Percentiles rank a stretch among this genome's conserved stretches.
phyloP scores from a whole-genome alignment of 2,888 invertebrate genomes.

The Gryllus longicercus region DNA sequence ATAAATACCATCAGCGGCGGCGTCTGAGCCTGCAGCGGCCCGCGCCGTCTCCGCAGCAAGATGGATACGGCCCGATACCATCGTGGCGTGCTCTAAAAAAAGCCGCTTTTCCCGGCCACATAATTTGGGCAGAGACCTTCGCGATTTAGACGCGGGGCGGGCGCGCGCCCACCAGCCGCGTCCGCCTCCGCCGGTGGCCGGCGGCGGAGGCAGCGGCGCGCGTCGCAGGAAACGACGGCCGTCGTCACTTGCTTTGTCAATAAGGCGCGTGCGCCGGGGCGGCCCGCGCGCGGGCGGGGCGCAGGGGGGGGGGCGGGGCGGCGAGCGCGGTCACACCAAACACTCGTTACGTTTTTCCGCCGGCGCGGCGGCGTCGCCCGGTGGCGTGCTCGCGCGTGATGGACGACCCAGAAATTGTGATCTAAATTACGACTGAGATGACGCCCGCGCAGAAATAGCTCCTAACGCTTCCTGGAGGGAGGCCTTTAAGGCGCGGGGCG shows the following conservation, averaged over 20 bases:
- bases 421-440: neutral
- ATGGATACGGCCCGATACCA: slow-evolving; percentile 17
- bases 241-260: no score
- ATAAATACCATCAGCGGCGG: neutral
- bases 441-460: slow-evolving; percentile 6
- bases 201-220: no score
- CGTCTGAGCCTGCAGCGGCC: neutral
- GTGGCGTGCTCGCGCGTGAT: neutral
- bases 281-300: neutral
- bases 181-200: no score
- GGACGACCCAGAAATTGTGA: neutral
- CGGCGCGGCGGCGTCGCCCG: no score
- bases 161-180: neutral
- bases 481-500: no score
- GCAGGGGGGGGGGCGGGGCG: neutral
- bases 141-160: neutral
- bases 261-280: neutral
- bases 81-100: slow-evolving; percentile 17
- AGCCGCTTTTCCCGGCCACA: neutral
- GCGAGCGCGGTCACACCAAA: slow-evolving; percentile 17
- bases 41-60: slow-evolving; percentile 3
- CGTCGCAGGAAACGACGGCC: no score
- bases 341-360: slow-evolving; percentile 6
- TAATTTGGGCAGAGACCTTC: slow-evolving; percentile 17
- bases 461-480: neutral